Percentiles rank a stretch among this genome's conserved stretches.
These are phyloP conservation scores for Oscarella lobularis DNA, from an alignment of 37 sponge, comb jelly and placozoan genomes.

Conservation along the genomic window DNA sequence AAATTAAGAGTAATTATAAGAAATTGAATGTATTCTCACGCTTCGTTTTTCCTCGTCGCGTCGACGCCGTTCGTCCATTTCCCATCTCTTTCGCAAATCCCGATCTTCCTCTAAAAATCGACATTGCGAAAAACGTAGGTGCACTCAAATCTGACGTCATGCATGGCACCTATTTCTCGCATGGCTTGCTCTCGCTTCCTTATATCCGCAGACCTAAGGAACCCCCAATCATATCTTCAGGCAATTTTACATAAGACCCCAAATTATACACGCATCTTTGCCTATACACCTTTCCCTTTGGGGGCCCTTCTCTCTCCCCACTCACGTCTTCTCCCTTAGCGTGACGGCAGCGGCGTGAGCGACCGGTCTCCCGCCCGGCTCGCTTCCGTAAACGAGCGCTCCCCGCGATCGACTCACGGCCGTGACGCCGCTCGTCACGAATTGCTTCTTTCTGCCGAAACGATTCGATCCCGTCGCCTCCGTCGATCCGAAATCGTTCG, in stretches of 20 bases:
- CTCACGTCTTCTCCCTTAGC: not conserved
- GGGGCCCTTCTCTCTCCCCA: too few species aligned
- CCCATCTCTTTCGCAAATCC: not conserved
- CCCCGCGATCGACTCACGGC: not conserved
- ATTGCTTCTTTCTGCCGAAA: not conserved
- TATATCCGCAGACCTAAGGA: too few species aligned
- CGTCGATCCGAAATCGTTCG: not conserved
- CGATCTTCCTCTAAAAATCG: not conserved
- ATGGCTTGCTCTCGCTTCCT: not conserved
- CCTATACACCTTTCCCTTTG: too few species aligned
- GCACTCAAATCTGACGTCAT: not conserved
- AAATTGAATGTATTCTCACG: not conserved
- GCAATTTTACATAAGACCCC: too few species aligned
- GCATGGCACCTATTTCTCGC: not conserved
- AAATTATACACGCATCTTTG: too few species aligned
- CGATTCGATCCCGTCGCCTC: too few species aligned
- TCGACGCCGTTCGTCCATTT: not conserved
- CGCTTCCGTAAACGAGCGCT: not conserved
- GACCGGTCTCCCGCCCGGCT: not conserved
- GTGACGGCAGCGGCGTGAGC: not conserved
- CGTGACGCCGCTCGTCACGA: not conserved
- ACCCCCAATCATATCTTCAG: too few species aligned
- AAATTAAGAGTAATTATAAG: not conserved
- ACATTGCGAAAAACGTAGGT: not conserved
- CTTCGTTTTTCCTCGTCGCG: not conserved